Base-by-base conservation (phyloP, 2,888 invertebrate species). In the Villa cingulata region DNA sequence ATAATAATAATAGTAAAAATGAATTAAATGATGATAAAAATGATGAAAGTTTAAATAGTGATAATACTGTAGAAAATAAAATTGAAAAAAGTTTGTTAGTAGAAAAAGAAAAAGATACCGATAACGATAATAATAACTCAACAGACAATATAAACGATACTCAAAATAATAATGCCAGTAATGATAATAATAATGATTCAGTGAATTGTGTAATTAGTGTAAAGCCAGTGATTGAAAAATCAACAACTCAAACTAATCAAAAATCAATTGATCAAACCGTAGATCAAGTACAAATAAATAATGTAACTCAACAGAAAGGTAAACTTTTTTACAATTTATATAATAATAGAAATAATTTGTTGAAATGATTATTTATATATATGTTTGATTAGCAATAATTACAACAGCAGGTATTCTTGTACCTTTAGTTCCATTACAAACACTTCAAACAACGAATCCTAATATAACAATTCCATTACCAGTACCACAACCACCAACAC, bases 381-480 rank as follows among this genome's bases (percentile, higher is more conserved):
- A 7, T 23, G 23, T 23, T 6, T 23, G 7, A 23, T 39, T 34
- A 51, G 51, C 46, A 32, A 37, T 45, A 19, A 40, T 48, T 10
- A 32, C 47, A 36, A 43, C 49, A 2, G 51, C 49, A 2, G 51
- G 48, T 16, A 45, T 51, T 14, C 48, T 51, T 15, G 12, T 51
- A 5, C 51, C 51, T 14, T 37, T 51, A 36, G 43, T 49, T 15
- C 36, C 51, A 32, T 44, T 42, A 15, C 45, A 49, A 41, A 34
- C 45, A 19, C 15, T 37, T 10, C 27, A 36, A 16, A 39, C 29
- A 38, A 34, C 40, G 15, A 29, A n/a, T 7, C 18, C 43, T 15
- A 46, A 46, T n/a, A 23, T 46, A n/a, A 37, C 37, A 37, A 46
- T 41, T 46, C 9, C 29, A 32, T 4, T 32, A 12, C 29, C 29